Base-by-base conservation (phyloP, 2,113 vertebrate species). In the Pionites leucogaster region DNA sequence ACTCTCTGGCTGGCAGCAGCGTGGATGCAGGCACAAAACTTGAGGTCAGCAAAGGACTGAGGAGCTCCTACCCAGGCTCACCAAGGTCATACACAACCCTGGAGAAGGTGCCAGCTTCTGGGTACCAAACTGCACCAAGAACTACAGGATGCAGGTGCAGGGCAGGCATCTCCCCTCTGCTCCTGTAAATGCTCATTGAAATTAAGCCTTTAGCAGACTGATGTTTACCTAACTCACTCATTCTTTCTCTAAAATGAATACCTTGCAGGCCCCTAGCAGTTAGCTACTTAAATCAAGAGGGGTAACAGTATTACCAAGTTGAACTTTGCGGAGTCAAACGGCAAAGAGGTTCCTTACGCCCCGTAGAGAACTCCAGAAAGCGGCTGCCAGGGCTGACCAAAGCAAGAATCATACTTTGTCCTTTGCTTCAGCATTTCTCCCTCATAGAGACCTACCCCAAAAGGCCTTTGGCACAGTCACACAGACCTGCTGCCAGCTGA, bases 61-160 rank as follows among this genome's bases (percentile, higher is more conserved):
- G 67, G 19, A 90, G 78, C 52, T 77, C 31, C 19, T 0, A 5
- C n/a, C 5, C 13, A 37, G 68, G 50, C 68, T 1, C 22, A 46
- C 47, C 71, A 22, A 72, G 90, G 75, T 62, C 14, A 1, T 3
- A 11, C 7, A 0, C 1, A 2, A 64, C 50, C 42, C 35, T 3
- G 46, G 68, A n/a, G 74, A 90, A 88, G 59, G 59, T 3, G 28
- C 8, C 6, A 2, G 64, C 50, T 53, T 16, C 71, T n/a, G 90
- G 68, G 59, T 59, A 59, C 57, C 57, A 35, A 59, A 16, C 82
- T 59, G 60, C 53, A 23, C 59, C 37, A 27, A 39, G 53, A 24
- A 0, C 0, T 0, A 27, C 10, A 7, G 6, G n/a, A 39, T 1
- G 1, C 70, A 65, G 60, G 28, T 52, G 47, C 33, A 62, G 31